Percentiles rank a stretch among this genome's conserved stretches.
Evolutionary conservation across 2,113 vertebrate genomes (phyloP).

Genomic region (Pelodiscus sinensis): DNA sequence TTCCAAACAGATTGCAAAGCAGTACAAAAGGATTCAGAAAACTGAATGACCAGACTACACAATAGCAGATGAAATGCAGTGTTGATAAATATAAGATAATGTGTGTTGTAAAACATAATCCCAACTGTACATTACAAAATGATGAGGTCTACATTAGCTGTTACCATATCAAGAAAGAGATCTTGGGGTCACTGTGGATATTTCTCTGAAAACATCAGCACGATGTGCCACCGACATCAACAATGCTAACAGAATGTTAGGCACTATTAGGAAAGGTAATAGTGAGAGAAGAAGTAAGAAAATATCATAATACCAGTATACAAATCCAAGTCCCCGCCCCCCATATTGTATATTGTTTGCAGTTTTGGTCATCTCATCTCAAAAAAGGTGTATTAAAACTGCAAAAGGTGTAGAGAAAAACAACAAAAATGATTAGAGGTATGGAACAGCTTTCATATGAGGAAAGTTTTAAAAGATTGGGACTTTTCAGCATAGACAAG

Average conservation of each 20-base stretch:
- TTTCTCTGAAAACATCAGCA: not conserved
- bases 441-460: not conserved
- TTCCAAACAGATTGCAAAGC: not conserved
- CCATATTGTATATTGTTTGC: not conserved
- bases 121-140: not conserved
- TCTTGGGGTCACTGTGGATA: not conserved
- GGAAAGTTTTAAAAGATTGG: not conserved
- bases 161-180: not conserved
- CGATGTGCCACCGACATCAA: not conserved
- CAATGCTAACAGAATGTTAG: not conserved
- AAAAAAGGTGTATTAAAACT: not conserved
- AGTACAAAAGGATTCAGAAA: not conserved
- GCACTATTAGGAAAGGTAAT: not conserved
- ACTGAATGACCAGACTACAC: not conserved
- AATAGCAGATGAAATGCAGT: not conserved
- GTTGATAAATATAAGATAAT: too few relatives aligned
- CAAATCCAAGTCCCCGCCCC: not conserved
- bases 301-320: not conserved
- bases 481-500: not conserved
- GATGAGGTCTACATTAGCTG: not conserved
- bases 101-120: not conserved
- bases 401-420: not conserved
- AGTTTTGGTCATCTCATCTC: not conserved
- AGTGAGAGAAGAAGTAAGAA: not conserved
- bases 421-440: not conserved